Conservation (phyloP, 2,113 vertebrate genomes). For the Saguinus imperator region DNA sequence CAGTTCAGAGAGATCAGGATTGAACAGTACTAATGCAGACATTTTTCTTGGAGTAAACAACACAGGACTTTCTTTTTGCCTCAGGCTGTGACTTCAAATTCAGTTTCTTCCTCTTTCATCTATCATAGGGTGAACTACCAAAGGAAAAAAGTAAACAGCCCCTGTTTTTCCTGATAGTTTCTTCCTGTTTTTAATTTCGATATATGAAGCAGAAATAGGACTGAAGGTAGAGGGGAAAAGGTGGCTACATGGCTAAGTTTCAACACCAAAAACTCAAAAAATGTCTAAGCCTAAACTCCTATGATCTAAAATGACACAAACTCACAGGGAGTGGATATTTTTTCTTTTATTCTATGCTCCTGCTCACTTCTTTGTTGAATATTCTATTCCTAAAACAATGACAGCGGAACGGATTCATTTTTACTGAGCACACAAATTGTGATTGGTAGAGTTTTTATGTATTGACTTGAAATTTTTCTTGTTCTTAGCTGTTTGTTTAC, state of each 20-base stretch:
- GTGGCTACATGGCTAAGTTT: background rate
- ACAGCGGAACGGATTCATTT: background rate
- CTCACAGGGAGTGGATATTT: background rate
- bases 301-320: background rate
- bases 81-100: slow-evolving; percentile 5
- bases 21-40: background rate
- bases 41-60: background rate
- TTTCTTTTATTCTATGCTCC: background rate
- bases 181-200: background rate
- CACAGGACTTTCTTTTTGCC: background rate
- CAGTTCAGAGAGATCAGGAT: background rate
- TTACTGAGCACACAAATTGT: background rate
- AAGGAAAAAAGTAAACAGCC: background rate
- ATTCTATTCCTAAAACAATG: background rate
- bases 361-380: background rate
- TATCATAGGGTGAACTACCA: background rate
- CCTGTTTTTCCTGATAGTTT: background rate
- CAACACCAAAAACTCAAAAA: background rate
- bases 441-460: background rate
- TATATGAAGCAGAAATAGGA: background rate
- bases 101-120: background rate
- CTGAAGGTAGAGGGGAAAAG: background rate
- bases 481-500: background rate
- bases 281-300: background rate
- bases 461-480: background rate